Base-by-base conservation (phyloP, 2,797 vertebrate species). In the Euthynnus affinis region DNA sequence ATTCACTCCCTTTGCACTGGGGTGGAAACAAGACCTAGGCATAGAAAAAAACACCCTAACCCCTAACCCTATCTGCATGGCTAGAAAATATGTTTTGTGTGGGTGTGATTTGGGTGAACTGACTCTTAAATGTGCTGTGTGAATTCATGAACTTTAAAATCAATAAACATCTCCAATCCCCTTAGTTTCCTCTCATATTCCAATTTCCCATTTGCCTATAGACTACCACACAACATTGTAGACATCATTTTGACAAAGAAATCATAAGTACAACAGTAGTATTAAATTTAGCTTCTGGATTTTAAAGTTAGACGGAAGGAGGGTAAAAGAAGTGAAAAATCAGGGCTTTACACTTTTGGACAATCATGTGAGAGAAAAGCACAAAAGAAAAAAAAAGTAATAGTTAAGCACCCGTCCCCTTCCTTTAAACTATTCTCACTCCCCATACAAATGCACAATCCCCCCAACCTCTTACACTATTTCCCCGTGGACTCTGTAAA, bases 401-500 rank as follows among this genome's bases (percentile, higher is more conserved):
- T n/a, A 18, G 56, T 37, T 49, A 51, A 71, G 63, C 70, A 59
- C 15, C 5, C 10, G 2, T 37, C 69, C 25, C 69, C 60, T 56
- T 87, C 20, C 60, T 75, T 83, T 80, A 74, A 87, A 87, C 48
- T 27, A 42, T 72, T 86, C 74, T 78, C 80, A 71, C 56, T 69
- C 22, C 52, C 55, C 59, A 69, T 61, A 82, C 42, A 77, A 75
- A 71, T n/a, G 57, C 55, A 60, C 76, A 81, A 64, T 58, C 78
- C 79, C 78, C 61, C 78, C 64, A 80, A 51, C 77, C 73, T 70
- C 69, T 74, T 64, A 73, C 63, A 62, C 71, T 79, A 71, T 83
- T 81, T 81, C 86, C 81, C 67, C 3, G 13, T 29, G 62, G 85
- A 90, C 82, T 83, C 64, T 85, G 74, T 87, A 71, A 87, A 92